phyloP scores from a whole-genome alignment of 2,797 vertebrate species.

The Merluccius polli region DNA sequence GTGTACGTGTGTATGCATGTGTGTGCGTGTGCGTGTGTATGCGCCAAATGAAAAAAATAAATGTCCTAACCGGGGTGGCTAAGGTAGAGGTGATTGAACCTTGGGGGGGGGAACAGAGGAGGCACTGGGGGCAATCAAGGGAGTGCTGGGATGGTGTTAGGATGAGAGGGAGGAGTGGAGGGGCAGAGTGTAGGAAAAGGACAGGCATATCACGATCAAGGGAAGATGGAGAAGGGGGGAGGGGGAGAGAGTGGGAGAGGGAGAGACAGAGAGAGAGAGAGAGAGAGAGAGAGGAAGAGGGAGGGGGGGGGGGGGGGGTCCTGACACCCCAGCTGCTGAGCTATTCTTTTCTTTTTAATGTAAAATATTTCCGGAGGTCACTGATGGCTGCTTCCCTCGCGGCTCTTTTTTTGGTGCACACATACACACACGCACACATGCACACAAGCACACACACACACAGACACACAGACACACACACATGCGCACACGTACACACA shows the following conservation, averaged over 20 bases:
- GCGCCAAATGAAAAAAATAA: background rate
- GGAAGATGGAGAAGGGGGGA: background rate
- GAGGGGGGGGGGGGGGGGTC: background rate
- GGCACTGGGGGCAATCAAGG: background rate
- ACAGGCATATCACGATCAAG: background rate
- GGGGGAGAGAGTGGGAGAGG: too few relatives aligned
- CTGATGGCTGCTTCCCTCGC: too few relatives aligned
- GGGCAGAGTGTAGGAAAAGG: background rate
- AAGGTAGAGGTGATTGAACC: background rate
- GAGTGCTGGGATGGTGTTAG: background rate
- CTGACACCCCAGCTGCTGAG: background rate
- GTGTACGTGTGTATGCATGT: slow-evolving; percentile 13
- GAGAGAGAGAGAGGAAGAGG: background rate
- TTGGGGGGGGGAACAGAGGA: background rate
- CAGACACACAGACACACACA: background rate
- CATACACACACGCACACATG: too few relatives aligned
- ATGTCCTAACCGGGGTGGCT: background rate
- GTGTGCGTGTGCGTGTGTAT: background rate
- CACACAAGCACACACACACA: too few relatives aligned
- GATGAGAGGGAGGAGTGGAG: background rate
- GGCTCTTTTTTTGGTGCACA: background rate
- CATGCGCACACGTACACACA: background rate
- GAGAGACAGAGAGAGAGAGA: background rate
- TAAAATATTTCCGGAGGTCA: background rate
- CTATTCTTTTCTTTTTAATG: background rate